These are phyloP conservation scores for Artibeus lituratus DNA, from an alignment of 2,797 vertebrate species.

Conservation along the genomic window DNA sequence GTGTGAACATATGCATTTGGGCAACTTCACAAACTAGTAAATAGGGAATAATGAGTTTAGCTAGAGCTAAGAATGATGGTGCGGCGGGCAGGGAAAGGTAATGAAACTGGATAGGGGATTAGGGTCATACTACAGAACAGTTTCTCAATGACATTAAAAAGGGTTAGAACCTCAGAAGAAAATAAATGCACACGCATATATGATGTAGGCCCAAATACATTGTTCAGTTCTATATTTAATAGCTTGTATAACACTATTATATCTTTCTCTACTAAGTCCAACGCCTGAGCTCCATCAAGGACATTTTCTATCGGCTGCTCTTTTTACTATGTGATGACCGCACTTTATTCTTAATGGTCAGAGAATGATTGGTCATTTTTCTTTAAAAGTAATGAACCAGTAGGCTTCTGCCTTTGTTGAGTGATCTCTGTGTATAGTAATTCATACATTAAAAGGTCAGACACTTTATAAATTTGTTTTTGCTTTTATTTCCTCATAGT, in stretches of 20 bases:
- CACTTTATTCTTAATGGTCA: background rate
- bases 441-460: background rate
- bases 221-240: background rate
- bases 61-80: background rate
- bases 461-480: background rate
- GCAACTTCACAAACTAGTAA: background rate
- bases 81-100: background rate
- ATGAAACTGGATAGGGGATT: background rate
- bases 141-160: background rate
- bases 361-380: background rate
- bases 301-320: background rate
- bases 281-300: background rate
- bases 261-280: background rate
- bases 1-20: background rate
- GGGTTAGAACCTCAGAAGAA: background rate
- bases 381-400: background rate
- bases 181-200: background rate
- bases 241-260: background rate
- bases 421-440: background rate
- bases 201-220: background rate
- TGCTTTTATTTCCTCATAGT: background rate
- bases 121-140: background rate
- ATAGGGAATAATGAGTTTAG: background rate
- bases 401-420: background rate
- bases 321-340: background rate